Conservation (phyloP, 2,888 invertebrate genomes). For the Cylloceria caligata region DNA sequence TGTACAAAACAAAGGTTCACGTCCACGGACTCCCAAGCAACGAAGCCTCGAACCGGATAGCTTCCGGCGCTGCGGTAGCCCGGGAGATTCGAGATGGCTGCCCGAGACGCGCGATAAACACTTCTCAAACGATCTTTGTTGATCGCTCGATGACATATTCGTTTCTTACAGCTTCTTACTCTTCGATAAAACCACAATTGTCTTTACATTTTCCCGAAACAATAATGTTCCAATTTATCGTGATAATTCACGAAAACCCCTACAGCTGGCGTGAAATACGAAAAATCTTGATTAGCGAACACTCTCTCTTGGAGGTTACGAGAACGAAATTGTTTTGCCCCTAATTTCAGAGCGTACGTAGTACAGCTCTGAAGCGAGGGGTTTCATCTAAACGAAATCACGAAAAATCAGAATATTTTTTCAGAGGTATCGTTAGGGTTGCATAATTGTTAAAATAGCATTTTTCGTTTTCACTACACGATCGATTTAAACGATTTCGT, state of each 20-base stretch:
- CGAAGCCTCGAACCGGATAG: conserved; percentile 82
- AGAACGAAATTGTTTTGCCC: conserved; percentile 3
- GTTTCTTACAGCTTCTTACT: neutral
- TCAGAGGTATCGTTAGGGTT: neutral
- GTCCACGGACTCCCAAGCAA: conserved; percentile 83
- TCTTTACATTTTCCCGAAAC: neutral
- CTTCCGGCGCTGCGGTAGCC: conserved; percentile 77
- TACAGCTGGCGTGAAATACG: conserved; percentile 36
- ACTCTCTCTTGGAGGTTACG: conserved; percentile 23
- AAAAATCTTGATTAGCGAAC: conserved; percentile 12
- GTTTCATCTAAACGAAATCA: conserved; percentile 21
- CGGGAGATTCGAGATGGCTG: conserved; percentile 74
- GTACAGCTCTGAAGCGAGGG: neutral
- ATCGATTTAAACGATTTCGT: conserved; percentile 3
- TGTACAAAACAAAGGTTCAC: conserved; percentile 91
- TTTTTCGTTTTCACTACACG: neutral
- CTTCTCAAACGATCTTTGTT: neutral
- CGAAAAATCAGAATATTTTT: conserved; percentile 1
- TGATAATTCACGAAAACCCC: neutral
- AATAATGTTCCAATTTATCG: neutral
- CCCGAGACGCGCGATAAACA: neutral
- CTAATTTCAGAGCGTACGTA: conserved; percentile 33
- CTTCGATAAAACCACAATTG: neutral
- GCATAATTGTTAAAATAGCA: neutral
- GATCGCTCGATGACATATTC: neutral